These are phyloP conservation scores for Lepisosteus oculatus DNA, from an alignment of 2,113 vertebrate species.

Conservation along the genomic window DNA sequence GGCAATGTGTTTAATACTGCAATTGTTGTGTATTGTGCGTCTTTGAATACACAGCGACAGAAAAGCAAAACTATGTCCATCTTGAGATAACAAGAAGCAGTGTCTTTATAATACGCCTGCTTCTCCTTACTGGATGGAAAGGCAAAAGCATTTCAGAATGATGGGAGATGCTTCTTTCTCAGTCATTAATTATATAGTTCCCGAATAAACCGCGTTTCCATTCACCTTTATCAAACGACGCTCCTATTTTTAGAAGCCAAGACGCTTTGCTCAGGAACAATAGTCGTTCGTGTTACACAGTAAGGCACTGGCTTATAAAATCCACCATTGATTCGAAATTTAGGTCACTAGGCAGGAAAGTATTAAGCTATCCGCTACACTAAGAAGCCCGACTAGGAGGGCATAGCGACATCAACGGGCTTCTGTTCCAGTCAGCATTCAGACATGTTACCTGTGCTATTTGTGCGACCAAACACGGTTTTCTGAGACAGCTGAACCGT, in stretches of 20 bases:
- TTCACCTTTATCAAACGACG: constrained; percentile 7
- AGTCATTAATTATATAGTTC: constrained; percentile 18
- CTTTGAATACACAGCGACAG: background rate
- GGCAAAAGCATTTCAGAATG: background rate
- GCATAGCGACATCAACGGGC: background rate
- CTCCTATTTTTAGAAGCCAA: background rate
- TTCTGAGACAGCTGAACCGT: background rate
- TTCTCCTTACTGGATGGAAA: background rate
- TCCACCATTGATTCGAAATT: constrained; percentile 16
- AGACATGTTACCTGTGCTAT: constrained; percentile 8
- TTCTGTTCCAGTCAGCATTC: background rate
- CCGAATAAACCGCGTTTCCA: constrained; percentile 1
- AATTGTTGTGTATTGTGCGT: constrained; percentile 2
- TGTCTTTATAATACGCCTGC: background rate
- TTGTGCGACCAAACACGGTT: background rate
- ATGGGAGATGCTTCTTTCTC: background rate
- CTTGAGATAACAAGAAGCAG: constrained; percentile 4
- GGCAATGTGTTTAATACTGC: background rate
- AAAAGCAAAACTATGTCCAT: constrained; percentile 1
- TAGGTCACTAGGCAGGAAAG: constrained; percentile 28
- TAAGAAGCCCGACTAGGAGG: background rate
- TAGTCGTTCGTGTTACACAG: background rate
- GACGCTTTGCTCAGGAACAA: background rate
- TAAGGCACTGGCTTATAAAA: background rate
- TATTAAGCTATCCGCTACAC: constrained; percentile 1